Conservation (phyloP, 2,797 vertebrate species). For the Gambusia yucatana region DNA sequence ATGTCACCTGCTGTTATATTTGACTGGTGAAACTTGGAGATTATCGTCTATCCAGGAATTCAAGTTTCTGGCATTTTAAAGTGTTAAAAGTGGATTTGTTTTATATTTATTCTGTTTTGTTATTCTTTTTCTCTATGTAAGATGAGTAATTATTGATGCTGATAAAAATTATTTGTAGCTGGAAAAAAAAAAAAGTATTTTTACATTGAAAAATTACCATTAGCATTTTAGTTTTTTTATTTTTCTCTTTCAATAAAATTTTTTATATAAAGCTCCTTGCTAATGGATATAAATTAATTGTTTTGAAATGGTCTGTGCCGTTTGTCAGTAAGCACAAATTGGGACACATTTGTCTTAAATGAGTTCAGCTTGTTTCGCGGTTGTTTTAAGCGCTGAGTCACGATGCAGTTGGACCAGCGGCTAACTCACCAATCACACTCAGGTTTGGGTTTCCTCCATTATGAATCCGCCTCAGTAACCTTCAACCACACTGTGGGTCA, state of each 20-base stretch:
- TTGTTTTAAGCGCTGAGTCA: not conserved
- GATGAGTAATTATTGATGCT: constrained; percentile 28
- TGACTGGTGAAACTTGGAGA: constrained; percentile 30
- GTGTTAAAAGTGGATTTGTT: constrained; percentile 44
- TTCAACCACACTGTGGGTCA: not conserved
- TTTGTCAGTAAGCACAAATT: not conserved
- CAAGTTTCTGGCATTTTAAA: constrained; percentile 45
- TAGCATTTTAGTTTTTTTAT: not conserved
- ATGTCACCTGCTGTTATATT: constrained; percentile 37
- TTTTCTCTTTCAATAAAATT: not conserved
- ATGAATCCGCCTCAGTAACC: not conserved
- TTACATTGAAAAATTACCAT: constrained; percentile 58
- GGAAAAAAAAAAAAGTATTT: constrained; percentile 53
- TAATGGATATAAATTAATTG: not conserved
- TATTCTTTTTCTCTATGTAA: constrained; percentile 45
- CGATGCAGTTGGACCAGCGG: not conserved
- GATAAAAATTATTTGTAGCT: constrained; percentile 56
- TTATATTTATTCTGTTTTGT: constrained; percentile 72
- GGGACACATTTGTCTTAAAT: not conserved
- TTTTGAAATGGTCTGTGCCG: not conserved
- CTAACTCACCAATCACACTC: not conserved
- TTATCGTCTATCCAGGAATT: constrained; percentile 47
- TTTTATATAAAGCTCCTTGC: not conserved
- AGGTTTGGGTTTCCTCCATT: not conserved
- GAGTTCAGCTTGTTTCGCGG: not conserved